phyloP scores from a whole-genome alignment of 2,113 vertebrate species.

The Pluvianellus socialis region DNA sequence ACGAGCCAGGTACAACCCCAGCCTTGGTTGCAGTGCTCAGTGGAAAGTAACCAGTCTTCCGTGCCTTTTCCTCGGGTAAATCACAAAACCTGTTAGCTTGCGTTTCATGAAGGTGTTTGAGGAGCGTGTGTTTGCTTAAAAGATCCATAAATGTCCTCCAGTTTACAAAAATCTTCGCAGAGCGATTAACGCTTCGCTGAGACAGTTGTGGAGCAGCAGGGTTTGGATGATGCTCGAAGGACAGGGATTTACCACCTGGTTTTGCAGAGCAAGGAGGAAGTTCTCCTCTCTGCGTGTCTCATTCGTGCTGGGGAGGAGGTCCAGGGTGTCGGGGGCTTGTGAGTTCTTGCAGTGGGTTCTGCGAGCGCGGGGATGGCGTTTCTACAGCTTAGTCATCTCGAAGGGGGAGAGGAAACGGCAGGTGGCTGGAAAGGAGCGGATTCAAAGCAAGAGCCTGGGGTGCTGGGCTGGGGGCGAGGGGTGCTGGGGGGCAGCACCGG shows the following conservation, averaged over 20 bases:
- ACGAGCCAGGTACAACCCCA: neutral
- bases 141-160: neutral
- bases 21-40: neutral
- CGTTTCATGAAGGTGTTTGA: neutral
- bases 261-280: neutral
- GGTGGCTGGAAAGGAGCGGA: neutral
- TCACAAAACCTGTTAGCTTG: neutral
- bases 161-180: neutral
- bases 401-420: neutral
- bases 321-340: rapidly evolving
- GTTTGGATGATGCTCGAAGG: neutral
- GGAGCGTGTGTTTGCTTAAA: neutral
- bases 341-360: neutral
- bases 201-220: neutral
- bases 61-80: neutral
- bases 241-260: neutral
- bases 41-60: neutral
- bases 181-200: neutral
- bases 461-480: neutral
- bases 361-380: neutral
- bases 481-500: neutral
- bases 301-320: neutral
- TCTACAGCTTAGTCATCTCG: neutral
- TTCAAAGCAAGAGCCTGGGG: neutral
- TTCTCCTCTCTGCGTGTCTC: neutral